Evolutionary conservation across 2,888 invertebrate species (phyloP).

Genomic region (Heliconius cydno): DNA sequence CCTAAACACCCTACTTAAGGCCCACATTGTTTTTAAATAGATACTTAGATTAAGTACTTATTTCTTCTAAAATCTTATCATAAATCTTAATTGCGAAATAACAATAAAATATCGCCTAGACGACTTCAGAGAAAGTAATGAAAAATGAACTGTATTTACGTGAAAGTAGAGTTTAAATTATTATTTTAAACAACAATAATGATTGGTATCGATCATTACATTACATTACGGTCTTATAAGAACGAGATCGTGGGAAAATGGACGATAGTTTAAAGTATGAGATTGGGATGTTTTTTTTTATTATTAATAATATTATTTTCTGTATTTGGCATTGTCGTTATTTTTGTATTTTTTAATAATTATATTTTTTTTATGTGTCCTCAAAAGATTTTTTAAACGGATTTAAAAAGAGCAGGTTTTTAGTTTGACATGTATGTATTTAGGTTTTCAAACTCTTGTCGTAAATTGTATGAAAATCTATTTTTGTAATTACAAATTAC

Average conservation of each 20-base stretch:
- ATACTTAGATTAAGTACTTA: conserved; percentile 82
- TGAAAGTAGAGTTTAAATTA: conserved; percentile 61
- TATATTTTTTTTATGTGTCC: too few species aligned
- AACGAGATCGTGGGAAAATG: conserved; percentile 81
- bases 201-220: conserved; percentile 76
- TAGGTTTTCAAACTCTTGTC: too few species aligned
- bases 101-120: conserved; percentile 80
- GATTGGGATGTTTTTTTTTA: conserved; percentile 57
- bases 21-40: conserved; percentile 72
- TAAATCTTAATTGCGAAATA: conserved; percentile 83
- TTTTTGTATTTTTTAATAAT: neutral
- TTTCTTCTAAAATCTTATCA: conserved; percentile 79
- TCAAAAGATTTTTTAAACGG: neutral
- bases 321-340: conserved; percentile 33
- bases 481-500: too few species aligned
- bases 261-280: conserved; percentile 72
- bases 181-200: conserved; percentile 64
- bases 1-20: conserved; percentile 70
- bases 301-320: conserved; percentile 42
- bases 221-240: conserved; percentile 76
- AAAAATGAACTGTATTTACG: conserved; percentile 60
- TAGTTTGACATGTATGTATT: too few species aligned
- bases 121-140: conserved; percentile 55
- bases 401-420: neutral
- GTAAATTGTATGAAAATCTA: too few species aligned